Evolutionary conservation across 2,797 vertebrate species (phyloP), one percentile per base, ranked within the genome.

Genomic region (Oophaga sylvatica): DNA sequence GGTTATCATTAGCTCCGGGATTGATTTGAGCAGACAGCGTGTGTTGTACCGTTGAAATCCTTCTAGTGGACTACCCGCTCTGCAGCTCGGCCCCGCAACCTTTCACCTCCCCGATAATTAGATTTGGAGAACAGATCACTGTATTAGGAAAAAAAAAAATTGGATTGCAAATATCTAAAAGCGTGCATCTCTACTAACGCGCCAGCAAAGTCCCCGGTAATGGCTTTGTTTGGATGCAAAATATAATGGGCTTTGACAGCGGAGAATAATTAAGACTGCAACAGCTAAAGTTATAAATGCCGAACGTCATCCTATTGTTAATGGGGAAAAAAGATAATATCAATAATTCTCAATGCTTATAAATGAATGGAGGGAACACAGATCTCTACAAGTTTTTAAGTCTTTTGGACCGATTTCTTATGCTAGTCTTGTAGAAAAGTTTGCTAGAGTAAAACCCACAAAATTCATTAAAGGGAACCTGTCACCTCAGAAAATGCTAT

Each of bases 1-100:
- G 94, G 95, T 92, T 95, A 95, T 95, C 94, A 94, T 95, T 96
- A 95, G 94, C 91, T 91, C 92, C 85, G 93, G 94, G 94, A 95
- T 94, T 95, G 94, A 96, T 96, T 92, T 91, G 91, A 89, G 91
- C 92, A 92, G 94, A 94, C 94, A 94, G 93, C 90, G 84, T 81
- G 71, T 85, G 90, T 73, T 83, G 87, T 94, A 93, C 92, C 93
- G 93, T 93, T 94, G 93, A 91, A 92, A 94, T 91, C 91, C 94
- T 94, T 95, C 92, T 93, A 94, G 85, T 35, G 91, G 92, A 90
- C 91, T 90, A 87, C 84, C 48, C 90, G 91, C 91, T 90, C 88
- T 91, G 91, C 91, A 91, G 90, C 90, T 89, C 90, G 91, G 90
- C 91, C 92, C 92, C 88, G 91, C 91, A 93, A 94, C 94, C 92